A percentile compares a stretch with the other conserved stretches of the same genome.
Conservation (phyloP, 2,113 vertebrate genomes). For the Hippocampus guttulatus region DNA sequence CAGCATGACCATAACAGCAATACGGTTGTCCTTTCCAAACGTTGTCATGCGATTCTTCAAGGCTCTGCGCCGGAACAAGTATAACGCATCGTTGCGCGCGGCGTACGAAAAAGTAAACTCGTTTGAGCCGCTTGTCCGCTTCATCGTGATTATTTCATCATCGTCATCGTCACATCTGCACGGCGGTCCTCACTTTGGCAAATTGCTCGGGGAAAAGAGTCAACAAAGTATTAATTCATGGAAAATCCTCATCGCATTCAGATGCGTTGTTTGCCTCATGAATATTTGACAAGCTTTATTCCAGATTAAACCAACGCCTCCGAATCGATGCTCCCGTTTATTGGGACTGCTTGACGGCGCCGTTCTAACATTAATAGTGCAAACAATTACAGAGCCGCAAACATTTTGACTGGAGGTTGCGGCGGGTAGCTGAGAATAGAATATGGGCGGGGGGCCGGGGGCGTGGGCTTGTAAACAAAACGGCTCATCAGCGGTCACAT, state of each 20-base stretch:
- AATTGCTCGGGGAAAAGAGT: background rate
- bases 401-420: conserved; percentile 14
- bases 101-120: background rate
- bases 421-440: conserved; percentile 50
- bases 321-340: background rate
- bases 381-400: conserved; percentile 16
- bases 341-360: background rate
- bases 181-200: background rate
- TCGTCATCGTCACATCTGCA: background rate
- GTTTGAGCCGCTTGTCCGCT: background rate
- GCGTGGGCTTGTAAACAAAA: background rate
- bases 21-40: background rate
- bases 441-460: background rate
- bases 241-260: background rate
- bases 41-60: background rate
- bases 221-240: conserved; percentile 8
- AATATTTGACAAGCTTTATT: background rate
- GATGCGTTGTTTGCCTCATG: background rate
- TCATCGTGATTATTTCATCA: background rate
- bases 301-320: background rate
- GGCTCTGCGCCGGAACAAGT: background rate
- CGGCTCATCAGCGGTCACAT: conserved; percentile 42
- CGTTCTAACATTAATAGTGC: background rate
- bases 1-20: no score
- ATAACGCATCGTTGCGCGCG: background rate